Evolutionary conservation across 2,113 vertebrate genomes (phyloP).

Genomic region (Drymodes brunneopygia): DNA sequence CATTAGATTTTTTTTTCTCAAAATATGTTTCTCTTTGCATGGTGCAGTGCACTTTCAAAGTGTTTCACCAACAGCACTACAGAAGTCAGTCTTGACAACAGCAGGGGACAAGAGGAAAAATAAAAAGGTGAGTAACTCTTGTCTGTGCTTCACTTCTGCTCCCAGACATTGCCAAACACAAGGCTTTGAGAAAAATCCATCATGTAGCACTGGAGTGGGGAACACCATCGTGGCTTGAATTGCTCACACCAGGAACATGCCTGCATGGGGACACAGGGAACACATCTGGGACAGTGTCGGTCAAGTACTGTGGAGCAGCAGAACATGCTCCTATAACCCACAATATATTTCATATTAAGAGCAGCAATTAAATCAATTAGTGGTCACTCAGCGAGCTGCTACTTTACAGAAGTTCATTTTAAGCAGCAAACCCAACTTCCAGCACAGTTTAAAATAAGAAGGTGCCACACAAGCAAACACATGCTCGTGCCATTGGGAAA

Average conservation of each 20-base stretch:
- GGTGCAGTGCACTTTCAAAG: not conserved
- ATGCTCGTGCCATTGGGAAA: not conserved
- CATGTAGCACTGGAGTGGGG: not conserved
- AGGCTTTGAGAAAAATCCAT: not conserved
- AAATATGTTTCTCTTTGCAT: not conserved
- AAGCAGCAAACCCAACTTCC: not conserved
- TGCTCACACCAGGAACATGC: not conserved
- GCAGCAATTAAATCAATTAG: not conserved
- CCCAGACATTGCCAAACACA: not conserved
- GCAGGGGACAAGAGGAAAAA: not conserved
- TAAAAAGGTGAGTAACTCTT: not conserved
- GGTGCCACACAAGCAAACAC: not conserved
- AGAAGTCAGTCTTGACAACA: not conserved
- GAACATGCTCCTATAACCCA: not conserved
- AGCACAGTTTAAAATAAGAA: not conserved
- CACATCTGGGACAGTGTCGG: rapidly evolving
- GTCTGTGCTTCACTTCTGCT: not conserved
- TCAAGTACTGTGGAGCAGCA: not conserved
- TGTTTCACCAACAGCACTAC: not conserved
- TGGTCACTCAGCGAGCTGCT: not conserved
- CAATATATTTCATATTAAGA: not conserved
- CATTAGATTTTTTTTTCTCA: not conserved
- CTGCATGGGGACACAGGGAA: not conserved
- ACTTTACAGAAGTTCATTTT: not conserved
- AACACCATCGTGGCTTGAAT: rapidly evolving